These are phyloP conservation scores for Lineus longissimus DNA, from an alignment of 1,140 invertebrate genomes.

Conservation along the genomic window DNA sequence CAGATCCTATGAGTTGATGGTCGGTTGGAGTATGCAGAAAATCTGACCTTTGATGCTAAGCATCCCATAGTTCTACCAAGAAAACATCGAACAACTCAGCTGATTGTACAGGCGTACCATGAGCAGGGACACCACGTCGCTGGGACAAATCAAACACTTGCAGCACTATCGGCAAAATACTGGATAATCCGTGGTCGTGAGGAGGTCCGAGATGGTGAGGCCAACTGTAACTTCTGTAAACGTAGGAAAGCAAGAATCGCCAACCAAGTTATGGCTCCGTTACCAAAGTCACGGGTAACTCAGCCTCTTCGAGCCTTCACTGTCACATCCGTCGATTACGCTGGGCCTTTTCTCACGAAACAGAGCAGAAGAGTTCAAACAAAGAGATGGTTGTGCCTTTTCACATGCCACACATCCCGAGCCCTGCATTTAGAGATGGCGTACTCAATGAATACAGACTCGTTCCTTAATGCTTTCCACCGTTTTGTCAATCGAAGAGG, in stretches of 20 bases:
- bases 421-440: too few species aligned
- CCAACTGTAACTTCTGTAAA: neutral
- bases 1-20: constrained; percentile 12
- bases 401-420: too few species aligned
- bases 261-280: constrained; percentile 13
- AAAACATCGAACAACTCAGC: constrained; percentile 9
- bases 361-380: too few species aligned
- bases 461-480: too few species aligned
- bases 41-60: constrained; percentile 10
- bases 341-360: too few species aligned
- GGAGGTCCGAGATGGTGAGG: neutral
- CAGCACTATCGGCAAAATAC: neutral
- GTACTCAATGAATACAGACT: too few species aligned
- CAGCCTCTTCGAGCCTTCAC: neutral
- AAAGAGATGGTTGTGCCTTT: too few species aligned
- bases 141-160: neutral
- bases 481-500: too few species aligned
- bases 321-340: too few species aligned
- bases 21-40: constrained; percentile 6
- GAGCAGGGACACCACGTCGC: constrained; percentile 1
- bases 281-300: neutral
- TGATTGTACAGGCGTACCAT: constrained; percentile 18
- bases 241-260: neutral
- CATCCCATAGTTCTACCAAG: constrained; percentile 18
- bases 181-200: neutral